Conservation (phyloP, 2,113 vertebrate genomes). For the Caretta caretta region DNA sequence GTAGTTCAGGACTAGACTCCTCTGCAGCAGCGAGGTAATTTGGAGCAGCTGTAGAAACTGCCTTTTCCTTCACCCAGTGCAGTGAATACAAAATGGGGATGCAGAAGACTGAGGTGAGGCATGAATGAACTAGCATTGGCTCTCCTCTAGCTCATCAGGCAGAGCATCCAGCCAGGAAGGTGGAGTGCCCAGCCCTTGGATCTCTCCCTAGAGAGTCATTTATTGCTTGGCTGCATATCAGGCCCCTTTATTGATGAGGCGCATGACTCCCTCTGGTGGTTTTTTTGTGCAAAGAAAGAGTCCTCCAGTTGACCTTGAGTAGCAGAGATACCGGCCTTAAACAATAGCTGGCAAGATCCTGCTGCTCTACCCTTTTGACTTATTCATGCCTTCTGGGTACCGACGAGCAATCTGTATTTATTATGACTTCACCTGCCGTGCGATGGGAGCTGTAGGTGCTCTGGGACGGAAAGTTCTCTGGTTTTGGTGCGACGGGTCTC, state of each 20-base stretch:
- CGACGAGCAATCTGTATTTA: neutral
- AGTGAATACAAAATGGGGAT: neutral
- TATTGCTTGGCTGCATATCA: neutral
- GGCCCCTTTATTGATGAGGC: neutral
- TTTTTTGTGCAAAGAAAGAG: neutral
- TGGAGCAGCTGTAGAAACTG: neutral
- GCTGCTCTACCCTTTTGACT: neutral
- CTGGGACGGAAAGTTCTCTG: neutral
- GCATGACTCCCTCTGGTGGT: conserved; percentile 1
- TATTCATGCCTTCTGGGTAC: neutral
- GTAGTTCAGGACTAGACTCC: neutral
- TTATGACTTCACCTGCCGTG: neutral
- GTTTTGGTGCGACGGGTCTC: neutral
- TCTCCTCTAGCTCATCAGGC: neutral
- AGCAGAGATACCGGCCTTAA: neutral
- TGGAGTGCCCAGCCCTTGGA: neutral
- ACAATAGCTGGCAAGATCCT: neutral
- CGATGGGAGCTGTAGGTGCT: neutral
- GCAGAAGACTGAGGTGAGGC: neutral
- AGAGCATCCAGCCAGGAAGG: too few relatives aligned
- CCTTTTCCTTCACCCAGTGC: neutral
- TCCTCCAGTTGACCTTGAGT: conserved; percentile 1
- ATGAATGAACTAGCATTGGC: neutral
- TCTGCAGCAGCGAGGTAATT: neutral
- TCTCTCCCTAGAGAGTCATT: neutral